These are phyloP conservation scores for Brachypterus glaber DNA, from an alignment of 2,888 invertebrate species.

Conservation along the genomic window DNA sequence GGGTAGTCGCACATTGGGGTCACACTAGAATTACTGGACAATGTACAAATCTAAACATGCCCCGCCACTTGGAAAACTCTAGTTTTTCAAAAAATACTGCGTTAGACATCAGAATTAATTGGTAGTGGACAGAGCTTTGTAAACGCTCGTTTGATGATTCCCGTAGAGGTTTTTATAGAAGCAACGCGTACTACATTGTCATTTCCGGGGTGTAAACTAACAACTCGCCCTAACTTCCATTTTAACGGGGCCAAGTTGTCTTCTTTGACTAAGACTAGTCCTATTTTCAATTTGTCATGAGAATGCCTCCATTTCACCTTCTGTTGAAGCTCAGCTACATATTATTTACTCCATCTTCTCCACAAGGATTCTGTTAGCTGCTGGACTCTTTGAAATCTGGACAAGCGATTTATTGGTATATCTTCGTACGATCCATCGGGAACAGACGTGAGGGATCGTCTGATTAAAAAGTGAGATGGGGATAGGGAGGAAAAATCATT, in stretches of 20 bases:
- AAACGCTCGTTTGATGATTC: constrained; percentile 15
- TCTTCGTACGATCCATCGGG: too few species aligned
- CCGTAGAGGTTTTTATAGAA: constrained; percentile 15
- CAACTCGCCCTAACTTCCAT: constrained; percentile 15
- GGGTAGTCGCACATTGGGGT: too few species aligned
- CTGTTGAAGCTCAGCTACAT: constrained; percentile 20
- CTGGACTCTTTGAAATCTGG: too few species aligned
- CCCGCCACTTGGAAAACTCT: too few species aligned
- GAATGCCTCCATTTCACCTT: constrained; percentile 18
- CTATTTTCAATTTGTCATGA: constrained; percentile 3
- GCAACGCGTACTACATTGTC: constrained; percentile 16
- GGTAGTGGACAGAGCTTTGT: constrained; percentile 17
- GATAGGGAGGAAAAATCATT: too few species aligned
- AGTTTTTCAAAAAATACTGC: too few species aligned
- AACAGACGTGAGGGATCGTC: too few species aligned
- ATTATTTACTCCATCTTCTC: constrained; percentile 22
- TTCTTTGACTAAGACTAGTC: constrained; percentile 16
- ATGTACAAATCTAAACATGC: too few species aligned
- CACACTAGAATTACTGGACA: too few species aligned
- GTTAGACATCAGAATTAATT: too few species aligned
- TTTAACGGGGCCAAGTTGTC: constrained; percentile 14
- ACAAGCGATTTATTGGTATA: too few species aligned
- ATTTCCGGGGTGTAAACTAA: constrained; percentile 12
- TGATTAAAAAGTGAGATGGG: too few species aligned
- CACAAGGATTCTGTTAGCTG: constrained; percentile 17